These are phyloP conservation scores for Eupithecia abbreviata DNA, from an alignment of 2,888 invertebrate genomes.

Conservation along the genomic window DNA sequence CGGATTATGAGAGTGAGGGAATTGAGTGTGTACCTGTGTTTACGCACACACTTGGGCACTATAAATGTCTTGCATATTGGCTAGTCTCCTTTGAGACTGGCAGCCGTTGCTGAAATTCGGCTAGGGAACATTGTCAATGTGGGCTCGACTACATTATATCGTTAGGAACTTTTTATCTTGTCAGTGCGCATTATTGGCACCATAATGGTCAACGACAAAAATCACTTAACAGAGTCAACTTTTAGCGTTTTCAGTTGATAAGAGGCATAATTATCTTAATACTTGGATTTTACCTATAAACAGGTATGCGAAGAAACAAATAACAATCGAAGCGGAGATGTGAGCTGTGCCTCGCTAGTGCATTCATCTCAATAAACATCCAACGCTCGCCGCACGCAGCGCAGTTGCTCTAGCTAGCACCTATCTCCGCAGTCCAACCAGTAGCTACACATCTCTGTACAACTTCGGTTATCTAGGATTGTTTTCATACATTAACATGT, in stretches of 20 bases:
- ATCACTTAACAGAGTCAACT: background rate
- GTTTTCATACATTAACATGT: background rate
- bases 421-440: too few relatives aligned
- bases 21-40: background rate
- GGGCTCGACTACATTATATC: background rate
- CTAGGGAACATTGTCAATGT: background rate
- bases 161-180: background rate
- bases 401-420: too few relatives aligned
- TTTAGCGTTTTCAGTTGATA: background rate
- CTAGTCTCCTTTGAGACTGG: too few relatives aligned
- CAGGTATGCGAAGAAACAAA: too few relatives aligned
- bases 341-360: too few relatives aligned
- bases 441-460: too few relatives aligned
- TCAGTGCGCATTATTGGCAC: background rate
- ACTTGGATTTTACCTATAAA: too few relatives aligned
- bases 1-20: background rate
- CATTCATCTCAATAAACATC: too few relatives aligned
- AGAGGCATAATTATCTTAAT: background rate
- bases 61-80: background rate
- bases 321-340: too few relatives aligned
- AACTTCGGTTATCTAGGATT: background rate
- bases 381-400: too few relatives aligned
- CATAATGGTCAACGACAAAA: background rate
- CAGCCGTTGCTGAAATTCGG: too few relatives aligned
- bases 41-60: background rate